Conservation (phyloP, 1,140 invertebrate species). For the Drosophila orena region DNA sequence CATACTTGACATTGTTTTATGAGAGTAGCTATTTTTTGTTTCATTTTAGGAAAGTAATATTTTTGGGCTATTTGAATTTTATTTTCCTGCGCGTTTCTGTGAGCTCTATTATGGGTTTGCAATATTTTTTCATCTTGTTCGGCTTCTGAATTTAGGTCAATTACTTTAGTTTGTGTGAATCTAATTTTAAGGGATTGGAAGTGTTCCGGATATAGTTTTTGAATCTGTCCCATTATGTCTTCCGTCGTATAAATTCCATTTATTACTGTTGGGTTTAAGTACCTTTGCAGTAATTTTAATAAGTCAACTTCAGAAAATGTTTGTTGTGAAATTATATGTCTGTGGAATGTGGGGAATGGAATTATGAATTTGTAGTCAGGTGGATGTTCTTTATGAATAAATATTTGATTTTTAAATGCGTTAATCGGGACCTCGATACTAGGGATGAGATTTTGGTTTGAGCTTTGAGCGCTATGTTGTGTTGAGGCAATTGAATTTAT, state of each 20-base stretch:
- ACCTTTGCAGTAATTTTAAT: neutral
- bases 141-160: neutral
- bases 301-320: too few relatives aligned
- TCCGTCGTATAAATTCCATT: too few relatives aligned
- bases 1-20: too few relatives aligned
- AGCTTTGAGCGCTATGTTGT: slow-evolving; percentile 39
- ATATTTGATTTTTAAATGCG: slow-evolving; percentile 9
- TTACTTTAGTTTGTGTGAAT: neutral
- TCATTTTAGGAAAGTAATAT: slow-evolving; percentile 22
- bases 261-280: too few relatives aligned
- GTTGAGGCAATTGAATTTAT: slow-evolving; percentile 17
- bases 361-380: slow-evolving; percentile 2
- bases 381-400: slow-evolving; percentile 11
- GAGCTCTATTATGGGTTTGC: slow-evolving; percentile 25
- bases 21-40: slow-evolving; percentile 1
- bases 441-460: neutral
- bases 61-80: slow-evolving; percentile 6
- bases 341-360: neutral
- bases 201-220: neutral
- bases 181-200: neutral
- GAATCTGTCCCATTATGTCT: neutral
- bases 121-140: slow-evolving; percentile 8
- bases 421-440: neutral
- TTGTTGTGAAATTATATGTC: neutral
- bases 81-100: slow-evolving; percentile 18